phyloP scores from a whole-genome alignment of 2,797 vertebrate species.

The Distichodus sexfasciatus region DNA sequence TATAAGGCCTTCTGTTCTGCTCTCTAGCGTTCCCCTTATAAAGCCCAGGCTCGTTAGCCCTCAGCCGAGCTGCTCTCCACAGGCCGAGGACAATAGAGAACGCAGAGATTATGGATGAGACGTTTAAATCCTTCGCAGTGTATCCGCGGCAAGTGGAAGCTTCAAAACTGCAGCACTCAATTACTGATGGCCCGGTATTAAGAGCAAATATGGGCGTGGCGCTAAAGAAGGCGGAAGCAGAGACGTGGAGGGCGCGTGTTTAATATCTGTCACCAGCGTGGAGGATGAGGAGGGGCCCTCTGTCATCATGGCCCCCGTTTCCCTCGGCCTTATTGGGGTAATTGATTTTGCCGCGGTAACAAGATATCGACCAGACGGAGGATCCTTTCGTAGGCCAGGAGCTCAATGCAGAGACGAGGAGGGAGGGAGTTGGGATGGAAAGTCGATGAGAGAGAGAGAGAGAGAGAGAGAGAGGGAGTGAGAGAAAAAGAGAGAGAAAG shows the following conservation, averaged over 20 bases:
- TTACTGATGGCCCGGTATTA: not conserved
- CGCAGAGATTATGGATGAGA: conserved; percentile 39
- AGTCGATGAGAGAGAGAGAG: conserved; percentile 34
- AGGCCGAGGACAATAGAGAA: conserved; percentile 28
- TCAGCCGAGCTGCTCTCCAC: conserved; percentile 31
- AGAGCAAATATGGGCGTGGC: conserved; percentile 26
- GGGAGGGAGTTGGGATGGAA: conserved; percentile 25
- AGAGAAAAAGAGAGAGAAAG: not conserved
- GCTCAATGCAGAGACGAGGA: conserved; percentile 38
- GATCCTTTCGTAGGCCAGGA: conserved; percentile 25
- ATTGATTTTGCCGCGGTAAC: conserved; percentile 82
- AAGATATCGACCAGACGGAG: conserved; percentile 73
- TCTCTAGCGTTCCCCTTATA: conserved; percentile 15
- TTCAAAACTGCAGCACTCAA: conserved; percentile 29
- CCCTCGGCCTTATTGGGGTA: conserved; percentile 73
- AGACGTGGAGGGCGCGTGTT: conserved; percentile 22
- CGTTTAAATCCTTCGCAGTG: conserved; percentile 39
- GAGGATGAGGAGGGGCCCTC: conserved; percentile 64
- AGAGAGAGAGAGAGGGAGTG: not conserved
- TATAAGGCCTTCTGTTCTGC: conserved; percentile 11
- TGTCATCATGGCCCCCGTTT: conserved; percentile 74
- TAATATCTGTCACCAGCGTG: conserved; percentile 33
- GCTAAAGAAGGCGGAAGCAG: conserved; percentile 23
- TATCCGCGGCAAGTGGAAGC: conserved; percentile 29
- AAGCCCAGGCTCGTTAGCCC: conserved; percentile 24